phyloP scores from a whole-genome alignment of 2,113 vertebrate genomes.

The Lasiurus cinereus region DNA sequence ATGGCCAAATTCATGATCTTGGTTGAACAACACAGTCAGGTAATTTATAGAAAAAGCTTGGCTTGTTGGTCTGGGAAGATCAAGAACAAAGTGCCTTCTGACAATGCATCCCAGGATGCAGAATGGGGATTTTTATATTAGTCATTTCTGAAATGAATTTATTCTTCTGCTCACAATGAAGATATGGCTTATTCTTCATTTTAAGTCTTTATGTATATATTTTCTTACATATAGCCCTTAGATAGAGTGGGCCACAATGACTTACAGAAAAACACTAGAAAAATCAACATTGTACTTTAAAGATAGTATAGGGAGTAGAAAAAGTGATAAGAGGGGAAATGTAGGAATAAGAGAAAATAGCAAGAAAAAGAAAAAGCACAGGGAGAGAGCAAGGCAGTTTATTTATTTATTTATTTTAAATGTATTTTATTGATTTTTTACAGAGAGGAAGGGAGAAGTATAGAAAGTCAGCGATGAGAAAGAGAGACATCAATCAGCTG shows the following conservation, averaged over 20 bases:
- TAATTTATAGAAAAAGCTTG: constrained; percentile 31
- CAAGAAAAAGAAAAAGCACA: no score
- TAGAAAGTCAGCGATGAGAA: no score
- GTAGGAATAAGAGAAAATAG: no score
- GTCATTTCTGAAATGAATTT: constrained; percentile 35
- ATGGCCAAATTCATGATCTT: background rate
- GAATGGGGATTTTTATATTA: background rate
- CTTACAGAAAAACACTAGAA: background rate
- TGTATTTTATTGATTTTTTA: no score
- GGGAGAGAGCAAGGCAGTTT: no score
- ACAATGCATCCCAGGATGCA: background rate
- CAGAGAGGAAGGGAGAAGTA: no score
- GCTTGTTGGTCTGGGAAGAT: background rate
- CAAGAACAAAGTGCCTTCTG: background rate
- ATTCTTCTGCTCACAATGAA: background rate
- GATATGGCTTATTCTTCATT: background rate
- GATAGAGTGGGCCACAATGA: background rate
- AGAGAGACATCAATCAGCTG: no score
- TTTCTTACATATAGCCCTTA: background rate
- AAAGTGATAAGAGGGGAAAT: background rate
- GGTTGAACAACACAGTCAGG: background rate
- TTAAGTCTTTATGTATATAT: background rate
- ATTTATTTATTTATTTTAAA: no score
- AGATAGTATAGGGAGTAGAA: background rate
- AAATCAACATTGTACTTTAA: background rate